Evolutionary conservation across 2,888 invertebrate genomes (phyloP), one percentile per base, ranked within the genome.

Genomic region (Cosmia trapezina): DNA sequence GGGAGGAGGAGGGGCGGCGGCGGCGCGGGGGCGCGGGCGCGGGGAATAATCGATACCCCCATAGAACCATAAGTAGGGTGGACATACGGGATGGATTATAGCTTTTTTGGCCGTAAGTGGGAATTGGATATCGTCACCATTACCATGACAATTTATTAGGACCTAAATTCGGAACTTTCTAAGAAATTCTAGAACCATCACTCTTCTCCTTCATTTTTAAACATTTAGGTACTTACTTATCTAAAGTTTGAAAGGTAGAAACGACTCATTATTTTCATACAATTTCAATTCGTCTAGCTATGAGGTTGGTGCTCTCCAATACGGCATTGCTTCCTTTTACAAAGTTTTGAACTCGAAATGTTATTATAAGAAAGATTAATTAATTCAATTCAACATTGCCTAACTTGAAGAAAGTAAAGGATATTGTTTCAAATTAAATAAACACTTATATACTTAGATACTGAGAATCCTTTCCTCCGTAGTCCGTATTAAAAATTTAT

Each of bases 31-130:
- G 63, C 28, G 73, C 85, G 85, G 80, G 83, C 77, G 84, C 68
- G 86, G 88, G 87, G 90, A 89, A 93, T 93, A 94, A 93, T 93
- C 93, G 93, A 93, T 95, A 95, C 92, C 93, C 91, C 95, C 94
- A 94, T 95, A 93, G 94, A 93, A 92, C 91, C 93, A 91, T 92
- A 92, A 93, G 93, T 91, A 94, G 93, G 93, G 93, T 94, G 94
- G 93, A 93, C 94, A 93, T 91, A 92, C 91, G 89, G 89, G 88
- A 85, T 88, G 87, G 90, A 90, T 91, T 92, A 91, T 85, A 83
- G 84, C 89, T 86, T 86, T 90, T 93, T 93, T 93, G 90, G 90
- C 91, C 89, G 88, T 89, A 89, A 93, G 88, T 84, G 78, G 69
- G 78, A 76, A 82, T 78, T 80, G 70, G 43, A 33, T 60, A 68